Evolutionary conservation across 1,140 invertebrate species (phyloP).

Genomic region (Anagrus nilaparvatae): DNA sequence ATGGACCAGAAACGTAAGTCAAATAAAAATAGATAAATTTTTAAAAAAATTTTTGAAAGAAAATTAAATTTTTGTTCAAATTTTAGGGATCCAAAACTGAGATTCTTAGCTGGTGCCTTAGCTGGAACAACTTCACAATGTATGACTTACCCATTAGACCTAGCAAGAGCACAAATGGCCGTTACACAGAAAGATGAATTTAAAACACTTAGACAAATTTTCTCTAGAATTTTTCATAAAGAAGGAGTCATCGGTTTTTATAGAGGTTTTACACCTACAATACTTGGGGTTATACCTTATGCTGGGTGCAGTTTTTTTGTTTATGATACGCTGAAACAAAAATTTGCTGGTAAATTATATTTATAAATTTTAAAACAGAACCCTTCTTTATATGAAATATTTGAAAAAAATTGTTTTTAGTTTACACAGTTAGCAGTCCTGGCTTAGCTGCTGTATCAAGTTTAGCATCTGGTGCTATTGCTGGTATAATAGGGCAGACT

Average conservation of each 20-base stretch:
- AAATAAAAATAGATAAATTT: constrained; percentile 2
- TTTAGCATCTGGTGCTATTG: constrained; percentile 77
- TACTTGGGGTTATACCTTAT: constrained; percentile 92
- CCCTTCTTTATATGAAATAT: background rate
- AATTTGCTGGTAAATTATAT: constrained; percentile 56
- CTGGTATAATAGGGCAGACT: constrained; percentile 89
- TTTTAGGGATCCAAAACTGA: constrained; percentile 16
- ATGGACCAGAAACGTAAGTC: constrained; percentile 55
- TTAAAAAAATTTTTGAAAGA: constrained; percentile 14
- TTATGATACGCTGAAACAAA: constrained; percentile 86
- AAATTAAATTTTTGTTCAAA: background rate
- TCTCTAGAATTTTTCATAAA: constrained; percentile 65
- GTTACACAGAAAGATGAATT: constrained; percentile 75
- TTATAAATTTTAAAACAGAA: background rate
- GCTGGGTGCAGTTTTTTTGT: constrained; percentile 96
- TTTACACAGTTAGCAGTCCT: constrained; percentile 33
- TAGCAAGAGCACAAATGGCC: constrained; percentile 95
- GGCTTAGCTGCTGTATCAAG: constrained; percentile 46
- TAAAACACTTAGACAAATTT: constrained; percentile 60
- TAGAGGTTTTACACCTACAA: constrained; percentile 79
- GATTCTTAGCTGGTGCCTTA: constrained; percentile 84
- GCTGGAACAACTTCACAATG: constrained; percentile 90
- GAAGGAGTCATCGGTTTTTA: constrained; percentile 78
- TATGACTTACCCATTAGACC: constrained; percentile 90
- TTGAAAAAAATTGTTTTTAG: constrained; percentile 17